Evolutionary conservation across 2,113 vertebrate genomes (phyloP), one percentile per base, ranked within the genome.

Genomic region (Rhodinocichla rosea): DNA sequence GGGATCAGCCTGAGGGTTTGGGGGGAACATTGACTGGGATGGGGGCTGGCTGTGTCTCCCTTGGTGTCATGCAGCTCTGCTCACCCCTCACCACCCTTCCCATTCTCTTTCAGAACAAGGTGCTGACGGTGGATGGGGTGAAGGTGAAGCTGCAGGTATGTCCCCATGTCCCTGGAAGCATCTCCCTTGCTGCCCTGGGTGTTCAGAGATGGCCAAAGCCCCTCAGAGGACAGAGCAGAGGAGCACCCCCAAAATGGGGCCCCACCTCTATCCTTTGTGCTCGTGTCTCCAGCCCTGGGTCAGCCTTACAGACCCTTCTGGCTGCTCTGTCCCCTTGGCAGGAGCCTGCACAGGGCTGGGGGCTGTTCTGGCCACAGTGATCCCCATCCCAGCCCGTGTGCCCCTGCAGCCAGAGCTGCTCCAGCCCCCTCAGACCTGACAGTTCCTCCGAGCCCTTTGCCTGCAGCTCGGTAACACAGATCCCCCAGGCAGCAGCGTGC

Each of bases 81-180:
- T 67, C 20, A 1, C 1, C 42, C 37, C 67, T 94, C 83, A 62
- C 33, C 1, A 1, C 21, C 16, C 20, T 81, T 37, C 49, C 70
- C 74, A 35, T 96, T 94, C 81, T 97, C 82, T 99, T 98, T 76
- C 98, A 99, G 99, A 99, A 99, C 94, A 99, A 99, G 98, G 98
- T 99, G 91, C 93, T 99, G 98, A 98, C 98, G 1, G 98, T 99
- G 95, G 99, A 99, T 24, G 98, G 98, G 21, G 97, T 98, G 96
- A 99, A 99, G 95, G 99, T 99, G 91, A 99, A 99, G 97, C 96
- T 99, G 63, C 99, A 99, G 99, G 99, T 99, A 97, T 59, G 97
- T 77, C 55, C 55, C 75, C 2, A 0, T 21, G 26, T 14, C 52
- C 27, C 68, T 3, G 10, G 22, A 8, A 69, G 49, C 47, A 44